Evolutionary conservation across 2,888 invertebrate genomes (phyloP), one percentile per base, ranked within the genome.

Genomic region (Rotaria sp.): DNA sequence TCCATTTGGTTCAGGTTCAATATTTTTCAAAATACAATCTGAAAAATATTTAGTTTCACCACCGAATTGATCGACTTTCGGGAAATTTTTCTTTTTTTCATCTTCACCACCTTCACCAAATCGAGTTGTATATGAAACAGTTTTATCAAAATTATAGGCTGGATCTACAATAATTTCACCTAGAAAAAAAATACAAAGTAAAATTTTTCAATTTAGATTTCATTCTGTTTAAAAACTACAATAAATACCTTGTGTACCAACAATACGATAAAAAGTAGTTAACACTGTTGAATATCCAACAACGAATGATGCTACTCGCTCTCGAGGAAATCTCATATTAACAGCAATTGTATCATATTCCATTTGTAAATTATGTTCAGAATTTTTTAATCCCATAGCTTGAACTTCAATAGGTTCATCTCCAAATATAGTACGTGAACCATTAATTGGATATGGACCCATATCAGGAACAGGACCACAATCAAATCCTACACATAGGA

Each of bases 11-110:
- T 59, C 59, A 2, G 59, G 59, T 13, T 59, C 59, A 59, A 59
- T 18, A 59, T 59, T 59, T n/a, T 59, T 59, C 1, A 59, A 18
- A 30, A 59, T 59, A 59, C 59, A 59, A 59, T 59, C 59, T 1
- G 59, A 59, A 59, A 59, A 59, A n/a, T 59, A 59, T 59, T 59
- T 30, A 13, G 59, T 59, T 59, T 59, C 59, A 59, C 59, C 59
- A n/a, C 59, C 59, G 15, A 59, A 59, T 59, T 59, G 59, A 30
- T 59, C 59, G 13, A 30, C 30, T 59, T 26, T 59, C 1, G 59
- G 59, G 15, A 59, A 59, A 30, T 26, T 30, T n/a, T 59, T 59
- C 3, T 2, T 30, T 30, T 59, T 30, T 59, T 59, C 59, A 2
- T 59, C 30, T 59, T 59, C 30, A 30, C 30, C 59, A 13, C 30